Percentiles rank a stretch among this genome's conserved stretches.
These are phyloP conservation scores for Cotesia glomerata DNA, from an alignment of 1,140 invertebrate genomes.

Conservation along the genomic window DNA sequence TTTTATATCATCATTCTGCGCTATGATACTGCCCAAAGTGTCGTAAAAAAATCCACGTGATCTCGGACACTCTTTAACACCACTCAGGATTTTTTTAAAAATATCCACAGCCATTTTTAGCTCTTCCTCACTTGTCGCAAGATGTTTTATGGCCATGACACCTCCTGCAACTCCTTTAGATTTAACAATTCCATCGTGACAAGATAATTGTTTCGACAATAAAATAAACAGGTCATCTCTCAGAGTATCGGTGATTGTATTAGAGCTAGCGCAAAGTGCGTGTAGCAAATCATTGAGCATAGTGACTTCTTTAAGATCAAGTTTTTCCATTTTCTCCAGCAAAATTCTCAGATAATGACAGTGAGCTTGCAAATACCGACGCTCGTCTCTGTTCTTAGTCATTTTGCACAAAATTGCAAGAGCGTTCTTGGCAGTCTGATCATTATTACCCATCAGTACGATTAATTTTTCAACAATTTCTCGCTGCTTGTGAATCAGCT, in stretches of 20 bases:
- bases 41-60: slow-evolving; percentile 75
- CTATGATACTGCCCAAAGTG: slow-evolving; percentile 70
- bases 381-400: slow-evolving; percentile 43
- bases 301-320: slow-evolving; percentile 66
- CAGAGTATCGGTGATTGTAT: slow-evolving; percentile 58
- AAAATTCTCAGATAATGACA: slow-evolving; percentile 60
- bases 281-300: slow-evolving; percentile 65
- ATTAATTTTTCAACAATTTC: slow-evolving; percentile 54
- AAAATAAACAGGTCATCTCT: slow-evolving; percentile 69
- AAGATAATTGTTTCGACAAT: slow-evolving; percentile 69
- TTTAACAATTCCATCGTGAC: slow-evolving; percentile 57
- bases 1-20: slow-evolving; percentile 62
- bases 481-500: slow-evolving; percentile 49
- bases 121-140: slow-evolving; percentile 46
- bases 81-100: slow-evolving; percentile 52
- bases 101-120: slow-evolving; percentile 44
- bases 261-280: slow-evolving; percentile 61
- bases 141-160: slow-evolving; percentile 63
- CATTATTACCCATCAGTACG: slow-evolving; percentile 52
- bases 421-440: slow-evolving; percentile 53
- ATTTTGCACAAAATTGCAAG: slow-evolving; percentile 51
- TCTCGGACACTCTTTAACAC: slow-evolving; percentile 51
- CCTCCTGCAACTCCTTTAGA: slow-evolving; percentile 60
- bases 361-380: slow-evolving; percentile 52
- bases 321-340: slow-evolving; percentile 66